Conservation (phyloP, 2,797 vertebrate species). For the Uromys caudimaculatus region DNA sequence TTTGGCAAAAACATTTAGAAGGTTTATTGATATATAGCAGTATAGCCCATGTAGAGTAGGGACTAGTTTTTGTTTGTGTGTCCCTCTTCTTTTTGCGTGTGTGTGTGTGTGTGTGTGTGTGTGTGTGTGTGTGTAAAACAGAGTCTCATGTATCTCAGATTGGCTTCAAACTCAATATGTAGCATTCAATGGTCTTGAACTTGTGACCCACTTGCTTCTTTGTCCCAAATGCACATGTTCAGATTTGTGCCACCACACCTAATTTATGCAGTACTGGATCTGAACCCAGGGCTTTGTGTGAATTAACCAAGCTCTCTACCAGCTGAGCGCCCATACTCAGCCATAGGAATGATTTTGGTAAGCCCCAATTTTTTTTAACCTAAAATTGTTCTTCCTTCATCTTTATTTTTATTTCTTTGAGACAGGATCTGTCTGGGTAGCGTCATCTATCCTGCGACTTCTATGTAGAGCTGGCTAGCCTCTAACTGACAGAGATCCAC, state of each 20-base stretch:
- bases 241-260: not conserved
- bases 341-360: not conserved
- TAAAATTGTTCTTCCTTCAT: not conserved
- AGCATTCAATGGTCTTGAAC: not conserved
- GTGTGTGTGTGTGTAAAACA: not conserved
- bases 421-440: not conserved
- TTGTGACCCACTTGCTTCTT: not conserved
- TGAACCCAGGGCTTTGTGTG: not conserved
- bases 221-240: not conserved
- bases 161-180: not conserved
- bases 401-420: not conserved
- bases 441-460: not conserved
- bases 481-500: not conserved
- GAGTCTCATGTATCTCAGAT: not conserved
- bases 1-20: slow-evolving; percentile 19
- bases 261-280: not conserved
- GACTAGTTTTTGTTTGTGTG: not conserved
- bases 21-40: not conserved
- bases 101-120: not conserved
- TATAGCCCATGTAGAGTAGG: not conserved
- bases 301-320: not conserved
- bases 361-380: not conserved
- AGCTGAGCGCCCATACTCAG: not conserved
- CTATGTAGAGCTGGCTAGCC: not conserved
- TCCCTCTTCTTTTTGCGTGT: not conserved